Evolutionary conservation across 2,113 vertebrate genomes (phyloP).

Genomic region (Lepus americanus): DNA sequence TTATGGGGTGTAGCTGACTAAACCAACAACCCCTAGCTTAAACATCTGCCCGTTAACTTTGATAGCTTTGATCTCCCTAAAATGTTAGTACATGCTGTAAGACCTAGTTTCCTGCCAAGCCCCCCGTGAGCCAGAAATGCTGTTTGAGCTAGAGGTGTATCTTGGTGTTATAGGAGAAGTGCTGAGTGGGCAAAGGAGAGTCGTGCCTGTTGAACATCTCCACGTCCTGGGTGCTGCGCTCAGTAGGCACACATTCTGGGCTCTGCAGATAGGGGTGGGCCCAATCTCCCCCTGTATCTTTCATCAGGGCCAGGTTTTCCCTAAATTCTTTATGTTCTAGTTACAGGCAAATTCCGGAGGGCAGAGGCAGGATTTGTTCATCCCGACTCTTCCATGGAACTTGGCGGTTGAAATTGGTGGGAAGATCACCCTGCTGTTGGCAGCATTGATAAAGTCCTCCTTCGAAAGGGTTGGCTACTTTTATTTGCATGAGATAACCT

Average conservation of each 20-base stretch:
- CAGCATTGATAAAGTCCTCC: fast-evolving
- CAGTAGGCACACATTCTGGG: too few relatives aligned
- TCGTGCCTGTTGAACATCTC: background rate
- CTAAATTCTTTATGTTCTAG: background rate
- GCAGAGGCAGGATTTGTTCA: background rate
- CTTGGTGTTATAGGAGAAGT: background rate
- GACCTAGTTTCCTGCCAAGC: background rate
- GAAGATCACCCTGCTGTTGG: background rate
- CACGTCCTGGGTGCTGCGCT: too few relatives aligned
- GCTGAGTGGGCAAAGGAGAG: background rate
- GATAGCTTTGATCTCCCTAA: background rate
- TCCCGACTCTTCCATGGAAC: background rate
- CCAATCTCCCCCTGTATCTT: background rate
- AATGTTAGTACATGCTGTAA: background rate
- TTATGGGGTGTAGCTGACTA: too few relatives aligned
- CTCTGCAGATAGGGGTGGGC: too few relatives aligned
- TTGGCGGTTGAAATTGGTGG: fast-evolving
- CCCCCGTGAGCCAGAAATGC: too few relatives aligned
- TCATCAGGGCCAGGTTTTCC: background rate
- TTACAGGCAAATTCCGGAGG: background rate
- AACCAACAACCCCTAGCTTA: too few relatives aligned
- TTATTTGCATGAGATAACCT: background rate
- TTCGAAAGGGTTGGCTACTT: fast-evolving
- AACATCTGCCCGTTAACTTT: background rate
- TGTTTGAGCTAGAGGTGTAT: background rate